phyloP scores from a whole-genome alignment of 1,140 invertebrate genomes.

The Anastrepha obliqua region DNA sequence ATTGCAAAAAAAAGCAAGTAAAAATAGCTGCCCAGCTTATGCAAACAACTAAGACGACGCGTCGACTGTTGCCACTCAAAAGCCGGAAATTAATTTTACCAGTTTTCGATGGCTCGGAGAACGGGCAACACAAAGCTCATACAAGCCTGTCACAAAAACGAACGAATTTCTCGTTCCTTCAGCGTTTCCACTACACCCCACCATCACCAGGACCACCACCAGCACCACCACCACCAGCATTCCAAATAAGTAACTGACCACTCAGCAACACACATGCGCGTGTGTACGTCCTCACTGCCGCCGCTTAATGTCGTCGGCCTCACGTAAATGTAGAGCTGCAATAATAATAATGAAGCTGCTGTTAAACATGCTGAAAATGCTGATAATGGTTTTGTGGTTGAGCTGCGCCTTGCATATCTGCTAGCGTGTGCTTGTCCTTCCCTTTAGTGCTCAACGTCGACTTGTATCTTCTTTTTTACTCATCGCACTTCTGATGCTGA shows the following conservation, averaged over 20 bases:
- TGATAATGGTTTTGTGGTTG: constrained; percentile 32
- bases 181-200: not conserved
- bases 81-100: constrained; percentile 32
- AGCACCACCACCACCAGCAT: no score
- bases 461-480: constrained; percentile 10
- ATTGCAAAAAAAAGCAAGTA: not conserved
- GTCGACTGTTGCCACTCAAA: not conserved
- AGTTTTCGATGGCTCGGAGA: not conserved
- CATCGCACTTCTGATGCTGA: constrained; percentile 16
- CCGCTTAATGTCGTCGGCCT: not conserved
- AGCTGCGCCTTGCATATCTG: not conserved
- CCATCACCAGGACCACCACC: no score
- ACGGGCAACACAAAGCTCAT: not conserved
- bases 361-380: constrained; percentile 28
- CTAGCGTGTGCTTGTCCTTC: not conserved
- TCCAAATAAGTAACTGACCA: not conserved
- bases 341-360: constrained; percentile 36
- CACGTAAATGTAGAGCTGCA: not conserved
- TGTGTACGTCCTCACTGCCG: not conserved
- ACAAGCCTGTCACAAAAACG: not conserved
- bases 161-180: not conserved
- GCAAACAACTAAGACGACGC: not conserved
- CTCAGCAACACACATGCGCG: not conserved
- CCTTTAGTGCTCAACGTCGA: not conserved
- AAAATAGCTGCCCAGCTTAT: not conserved